Evolutionary conservation across 2,113 vertebrate genomes (phyloP), one percentile per base, ranked within the genome.

Genomic region (Trochalopteron elliotii): DNA sequence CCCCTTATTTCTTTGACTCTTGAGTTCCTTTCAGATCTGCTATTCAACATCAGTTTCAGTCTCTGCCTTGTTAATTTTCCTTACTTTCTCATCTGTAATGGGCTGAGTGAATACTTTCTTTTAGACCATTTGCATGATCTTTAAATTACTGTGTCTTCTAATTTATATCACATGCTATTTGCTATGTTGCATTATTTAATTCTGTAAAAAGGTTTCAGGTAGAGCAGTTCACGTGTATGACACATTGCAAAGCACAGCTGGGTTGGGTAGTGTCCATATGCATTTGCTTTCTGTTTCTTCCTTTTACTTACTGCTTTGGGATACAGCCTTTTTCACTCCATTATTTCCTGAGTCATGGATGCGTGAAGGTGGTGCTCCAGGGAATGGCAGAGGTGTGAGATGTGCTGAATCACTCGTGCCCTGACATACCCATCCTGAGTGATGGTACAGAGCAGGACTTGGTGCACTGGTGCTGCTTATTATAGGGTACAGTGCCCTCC

Each of bases 181-280:
- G 47, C 28, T 71, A 15, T 78, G 35, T 68, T 96, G 56, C 72
- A 79, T 95, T 91, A 84, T 94, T 95, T 82, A 97, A 45, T 82
- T 82, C 72, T 75, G 65, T 79, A 11, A 79, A 79, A 84, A 82
- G 69, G 56, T 92, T 95, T 94, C 70, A 53, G 86, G 89, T 65
- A 7, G 37, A 53, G 68, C 74, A 25, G 31, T 64, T 84, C 30
- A 49, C 49, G 31, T 23, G 47, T 77, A 5, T 0, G 0, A n/a
- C 45, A 27, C 47, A 37, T 33, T 45, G 63, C 71, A 69, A 53
- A 80, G 49, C 67, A 37, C 83, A 63, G 52, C 72, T 75, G 44
- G 21, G 39, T 56, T 60, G 67, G 1, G 1, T 52, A 42, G 75
- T 45, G 49, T 86, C 40, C 47, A 12, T 80, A 22, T 28, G 59